Conservation (phyloP, 1,140 invertebrate genomes). For the Pogonomyrmex barbatus region DNA sequence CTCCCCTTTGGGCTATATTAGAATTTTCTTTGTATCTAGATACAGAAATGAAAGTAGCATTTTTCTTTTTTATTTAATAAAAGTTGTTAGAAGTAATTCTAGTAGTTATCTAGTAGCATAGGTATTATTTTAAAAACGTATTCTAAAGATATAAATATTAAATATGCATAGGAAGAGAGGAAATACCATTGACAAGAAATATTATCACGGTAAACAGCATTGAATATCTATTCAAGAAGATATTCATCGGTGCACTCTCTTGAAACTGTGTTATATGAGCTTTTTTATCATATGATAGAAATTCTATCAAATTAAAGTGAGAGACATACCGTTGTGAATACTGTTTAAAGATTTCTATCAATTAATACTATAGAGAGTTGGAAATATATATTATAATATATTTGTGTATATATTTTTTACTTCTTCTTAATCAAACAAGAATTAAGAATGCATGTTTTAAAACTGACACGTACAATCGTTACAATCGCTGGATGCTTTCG, state of each 20-base stretch:
- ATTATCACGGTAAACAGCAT: background rate
- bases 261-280: background rate
- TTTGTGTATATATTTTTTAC: background rate
- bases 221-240: background rate
- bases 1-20: background rate
- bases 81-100: background rate
- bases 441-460: conserved; percentile 35
- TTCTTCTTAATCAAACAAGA: background rate
- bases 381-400: background rate
- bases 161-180: background rate
- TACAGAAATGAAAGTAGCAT: background rate
- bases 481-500: conserved; percentile 41
- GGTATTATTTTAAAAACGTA: background rate
- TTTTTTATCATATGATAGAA: background rate
- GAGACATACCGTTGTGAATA: background rate
- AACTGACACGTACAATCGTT: conserved; percentile 2
- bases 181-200: background rate
- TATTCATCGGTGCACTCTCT: background rate
- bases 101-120: background rate
- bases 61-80: background rate
- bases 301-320: background rate
- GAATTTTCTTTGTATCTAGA: background rate
- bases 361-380: background rate
- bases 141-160: background rate
- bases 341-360: background rate